These are phyloP conservation scores for Bombus polaris DNA, from an alignment of 1,140 invertebrate genomes.

Conservation along the genomic window DNA sequence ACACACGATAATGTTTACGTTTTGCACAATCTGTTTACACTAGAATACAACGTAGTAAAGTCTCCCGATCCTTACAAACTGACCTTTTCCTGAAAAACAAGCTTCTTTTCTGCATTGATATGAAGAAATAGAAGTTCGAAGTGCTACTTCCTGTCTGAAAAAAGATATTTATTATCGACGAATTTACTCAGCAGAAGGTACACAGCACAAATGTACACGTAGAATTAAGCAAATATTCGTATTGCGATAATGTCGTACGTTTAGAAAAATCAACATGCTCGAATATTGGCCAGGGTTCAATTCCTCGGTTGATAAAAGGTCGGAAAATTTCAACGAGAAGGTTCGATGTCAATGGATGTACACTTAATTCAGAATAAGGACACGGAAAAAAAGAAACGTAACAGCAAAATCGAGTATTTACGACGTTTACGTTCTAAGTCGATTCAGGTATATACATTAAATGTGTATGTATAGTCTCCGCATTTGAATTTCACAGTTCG, in stretches of 20 bases:
- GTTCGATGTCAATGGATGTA: neutral
- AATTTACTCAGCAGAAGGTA: too few relatives aligned
- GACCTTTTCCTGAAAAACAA: neutral
- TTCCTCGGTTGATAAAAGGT: accelerated
- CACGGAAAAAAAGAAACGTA: neutral
- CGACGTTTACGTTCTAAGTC: too few relatives aligned
- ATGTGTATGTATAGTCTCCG: too few relatives aligned
- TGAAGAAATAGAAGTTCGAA: too few relatives aligned
- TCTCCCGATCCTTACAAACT: neutral
- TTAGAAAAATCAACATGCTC: neutral
- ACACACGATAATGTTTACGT: neutral
- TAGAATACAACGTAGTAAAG: too few relatives aligned
- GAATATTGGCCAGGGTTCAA: too few relatives aligned
- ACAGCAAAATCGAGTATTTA: neutral
- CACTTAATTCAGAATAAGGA: neutral
- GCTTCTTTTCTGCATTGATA: neutral
- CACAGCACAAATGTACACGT: accelerated
- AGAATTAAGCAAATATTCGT: neutral
- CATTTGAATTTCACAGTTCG: neutral
- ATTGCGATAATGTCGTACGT: neutral
- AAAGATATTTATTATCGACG: neutral
- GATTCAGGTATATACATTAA: neutral
- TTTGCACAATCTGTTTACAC: neutral
- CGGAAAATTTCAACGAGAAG: neutral
- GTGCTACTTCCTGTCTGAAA: neutral